Base-by-base conservation (phyloP, 1,140 invertebrate species). In the Musca vetustissima region DNA sequence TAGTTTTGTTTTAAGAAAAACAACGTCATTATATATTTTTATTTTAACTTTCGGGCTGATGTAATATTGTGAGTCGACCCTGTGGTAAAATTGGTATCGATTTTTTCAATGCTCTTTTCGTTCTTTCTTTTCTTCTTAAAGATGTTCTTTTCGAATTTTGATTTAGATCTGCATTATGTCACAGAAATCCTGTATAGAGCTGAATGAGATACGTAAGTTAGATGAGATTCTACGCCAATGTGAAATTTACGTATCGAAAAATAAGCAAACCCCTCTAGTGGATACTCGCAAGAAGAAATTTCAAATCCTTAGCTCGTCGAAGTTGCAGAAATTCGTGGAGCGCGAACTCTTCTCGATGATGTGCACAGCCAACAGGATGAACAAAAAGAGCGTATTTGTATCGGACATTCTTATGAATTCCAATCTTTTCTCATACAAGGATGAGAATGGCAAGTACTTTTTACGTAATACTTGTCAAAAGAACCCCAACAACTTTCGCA, bases 221-320 rank as follows among this genome's bases (percentile, higher is more conserved):
- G 76, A 79, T 69, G 76, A 73, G 69, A 73, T 79, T 64, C 71
- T 79, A 28, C 73, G 72, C 64, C 77, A 79, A 70, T 79, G 77
- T 61, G 76, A 79, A 49, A 70, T 74, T 14, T 77, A 74, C 70
- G 76, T 77, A 71, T 76, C 72, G 17, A 68, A 70, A 32, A 71
- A 71, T 67, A 70, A 65, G 53, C 47, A 64, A 24, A 49, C 57
- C 19, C 64, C 65, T 22, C 11, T 48, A 59, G 43, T 64, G 48
- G 50, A 70, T n/a, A 19, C 24, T 14, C 68, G 61, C 14, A 69
- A 73, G n/a, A 73, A 75, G 69, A 71, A 73, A 25, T 72, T 70
- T 68, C 74, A 73, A 32, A 57, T 66, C 9, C 61, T 68, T 43
- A 65, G 61, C 22, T 69, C 52, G 17, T 55, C 24, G 68, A 75